phyloP scores from a whole-genome alignment of 2,888 invertebrate genomes.

The Hanleya hanleyi region DNA sequence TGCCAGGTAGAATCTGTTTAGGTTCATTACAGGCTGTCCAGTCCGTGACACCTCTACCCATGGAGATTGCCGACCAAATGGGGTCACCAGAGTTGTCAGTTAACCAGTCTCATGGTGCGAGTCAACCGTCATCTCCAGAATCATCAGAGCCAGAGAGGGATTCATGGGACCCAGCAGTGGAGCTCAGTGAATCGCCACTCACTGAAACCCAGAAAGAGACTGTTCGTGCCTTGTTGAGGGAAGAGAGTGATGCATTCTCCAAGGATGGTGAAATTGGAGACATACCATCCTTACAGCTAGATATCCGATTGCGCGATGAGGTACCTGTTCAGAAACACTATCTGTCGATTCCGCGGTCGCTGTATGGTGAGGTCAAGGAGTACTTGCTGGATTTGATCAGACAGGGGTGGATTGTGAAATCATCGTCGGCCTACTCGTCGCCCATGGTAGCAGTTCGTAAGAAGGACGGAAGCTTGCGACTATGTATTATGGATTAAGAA shows the following conservation, averaged over 20 bases:
- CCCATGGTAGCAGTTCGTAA: conserved; percentile 5
- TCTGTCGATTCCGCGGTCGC: not conserved
- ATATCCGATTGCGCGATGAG: not conserved
- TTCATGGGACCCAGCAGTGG: not conserved
- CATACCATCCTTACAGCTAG: not conserved
- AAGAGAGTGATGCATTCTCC: conserved; percentile 6
- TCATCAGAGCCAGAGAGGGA: too few relatives aligned
- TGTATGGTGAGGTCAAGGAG: conserved; percentile 13
- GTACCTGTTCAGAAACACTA: conserved; percentile 3
- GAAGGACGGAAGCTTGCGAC: conserved; percentile 2
- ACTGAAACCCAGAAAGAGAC: not conserved
- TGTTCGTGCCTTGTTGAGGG: not conserved
- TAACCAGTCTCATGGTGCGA: too few relatives aligned
- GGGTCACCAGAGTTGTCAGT: too few relatives aligned
- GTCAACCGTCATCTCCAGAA: too few relatives aligned
- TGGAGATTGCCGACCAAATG: too few relatives aligned
- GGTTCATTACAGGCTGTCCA: too few relatives aligned
- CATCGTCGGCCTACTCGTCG: not conserved
- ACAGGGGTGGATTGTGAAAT: not conserved
- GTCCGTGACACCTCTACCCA: too few relatives aligned
- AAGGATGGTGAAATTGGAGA: conserved; percentile 8
- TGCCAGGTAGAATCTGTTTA: too few relatives aligned
- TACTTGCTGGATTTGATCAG: conserved; percentile 2
- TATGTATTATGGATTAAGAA: too few relatives aligned
- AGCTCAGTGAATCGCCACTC: not conserved